Percentiles rank a stretch among this genome's conserved stretches.
Evolutionary conservation across 1,140 invertebrate species (phyloP).

Genomic region (Zaprionus lachaisei): DNA sequence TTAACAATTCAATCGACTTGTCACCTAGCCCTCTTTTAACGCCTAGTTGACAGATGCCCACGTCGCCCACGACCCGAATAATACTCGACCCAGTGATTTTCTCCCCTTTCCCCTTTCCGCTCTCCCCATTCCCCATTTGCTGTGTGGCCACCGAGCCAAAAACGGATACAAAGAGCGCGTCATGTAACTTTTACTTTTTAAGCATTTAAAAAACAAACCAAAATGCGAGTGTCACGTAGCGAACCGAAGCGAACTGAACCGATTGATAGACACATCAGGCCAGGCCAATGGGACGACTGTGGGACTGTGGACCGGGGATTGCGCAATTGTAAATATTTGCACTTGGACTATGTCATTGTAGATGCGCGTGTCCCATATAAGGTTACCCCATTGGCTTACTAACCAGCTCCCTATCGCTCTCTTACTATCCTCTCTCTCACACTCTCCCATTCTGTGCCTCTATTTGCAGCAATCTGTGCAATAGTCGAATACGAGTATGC

Average conservation of each 20-base stretch:
- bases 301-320: slow-evolving; percentile 50
- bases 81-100: neutral
- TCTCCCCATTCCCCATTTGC: neutral
- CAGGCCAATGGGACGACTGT: slow-evolving; percentile 17
- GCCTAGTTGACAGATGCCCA: slow-evolving; percentile 51
- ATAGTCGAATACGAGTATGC: slow-evolving; percentile 93
- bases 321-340: slow-evolving; percentile 66
- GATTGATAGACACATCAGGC: slow-evolving; percentile 24
- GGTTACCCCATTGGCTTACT: slow-evolving; percentile 44
- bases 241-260: slow-evolving; percentile 4
- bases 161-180: slow-evolving; percentile 47
- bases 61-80: slow-evolving; percentile 3
- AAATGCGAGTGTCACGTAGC: slow-evolving; percentile 64
- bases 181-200: slow-evolving; percentile 79
- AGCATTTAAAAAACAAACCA: slow-evolving; percentile 37
- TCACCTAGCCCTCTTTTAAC: slow-evolving; percentile 47
- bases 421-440: slow-evolving; percentile 4
- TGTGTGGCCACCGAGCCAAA: neutral
- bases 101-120: slow-evolving; percentile 35
- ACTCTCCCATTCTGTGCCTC: slow-evolving; percentile 51
- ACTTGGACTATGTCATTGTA: slow-evolving; percentile 46
- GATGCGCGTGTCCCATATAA: slow-evolving; percentile 52
- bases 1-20: slow-evolving; percentile 31
- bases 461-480: slow-evolving; percentile 87
- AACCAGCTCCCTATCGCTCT: slow-evolving; percentile 8